Conservation (phyloP, 2,888 invertebrate species). For the Rhimphoctona megacephalus region DNA sequence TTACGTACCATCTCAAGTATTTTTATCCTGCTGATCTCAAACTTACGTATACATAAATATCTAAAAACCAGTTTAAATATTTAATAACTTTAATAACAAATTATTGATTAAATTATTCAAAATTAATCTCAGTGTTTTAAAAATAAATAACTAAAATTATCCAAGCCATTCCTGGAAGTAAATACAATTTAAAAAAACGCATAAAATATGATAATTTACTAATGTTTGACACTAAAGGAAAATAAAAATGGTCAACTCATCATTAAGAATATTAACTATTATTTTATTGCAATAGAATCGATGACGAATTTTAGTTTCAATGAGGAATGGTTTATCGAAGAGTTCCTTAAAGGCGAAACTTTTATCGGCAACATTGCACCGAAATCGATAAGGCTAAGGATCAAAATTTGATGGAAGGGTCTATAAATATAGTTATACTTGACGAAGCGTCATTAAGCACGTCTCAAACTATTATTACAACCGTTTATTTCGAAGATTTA, state of each 20-base stretch:
- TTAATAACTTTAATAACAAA: not conserved
- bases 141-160: not conserved
- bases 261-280: no score
- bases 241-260: no score
- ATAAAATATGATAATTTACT: no score
- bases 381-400: not conserved
- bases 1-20: constrained; percentile 3
- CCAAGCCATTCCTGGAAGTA: no score
- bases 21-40: constrained; percentile 33
- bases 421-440: not conserved
- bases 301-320: not conserved
- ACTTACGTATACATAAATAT: not conserved
- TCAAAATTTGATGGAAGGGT: not conserved
- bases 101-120: not conserved
- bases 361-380: not conserved
- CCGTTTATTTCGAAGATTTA: not conserved
- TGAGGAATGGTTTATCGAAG: not conserved
- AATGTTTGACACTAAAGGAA: no score
- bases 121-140: not conserved
- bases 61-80: constrained; percentile 26
- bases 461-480: not conserved
- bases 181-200: no score
- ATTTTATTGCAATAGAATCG: no score
- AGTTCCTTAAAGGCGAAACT: not conserved
- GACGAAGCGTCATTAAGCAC: not conserved